Conservation (phyloP, 1,140 invertebrate genomes). For the Parapsyche elsis region DNA sequence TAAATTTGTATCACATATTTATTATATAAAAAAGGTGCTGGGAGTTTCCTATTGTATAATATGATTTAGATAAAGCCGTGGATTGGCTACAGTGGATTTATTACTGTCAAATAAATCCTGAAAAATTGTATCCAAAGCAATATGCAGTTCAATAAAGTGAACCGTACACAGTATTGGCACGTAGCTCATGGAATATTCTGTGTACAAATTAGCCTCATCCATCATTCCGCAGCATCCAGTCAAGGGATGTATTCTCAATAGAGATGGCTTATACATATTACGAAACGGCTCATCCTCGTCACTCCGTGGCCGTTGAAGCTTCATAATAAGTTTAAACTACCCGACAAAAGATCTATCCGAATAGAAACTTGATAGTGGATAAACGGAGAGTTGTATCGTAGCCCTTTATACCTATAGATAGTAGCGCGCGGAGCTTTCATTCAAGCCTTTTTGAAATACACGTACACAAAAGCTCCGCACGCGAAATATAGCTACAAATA, state of each 20-base stretch:
- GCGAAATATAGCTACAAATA: too few species aligned
- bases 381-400: background rate
- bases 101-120: too few species aligned
- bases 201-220: slow-evolving; percentile 22
- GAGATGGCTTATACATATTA: background rate
- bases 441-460: background rate
- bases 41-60: too few species aligned
- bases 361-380: slow-evolving; percentile 27
- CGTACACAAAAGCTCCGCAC: background rate
- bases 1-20: too few species aligned
- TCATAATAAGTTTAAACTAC: background rate
- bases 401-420: background rate
- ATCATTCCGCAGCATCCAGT: background rate
- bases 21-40: too few species aligned
- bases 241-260: background rate
- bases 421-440: background rate
- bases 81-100: too few species aligned
- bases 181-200: background rate
- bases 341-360: slow-evolving; percentile 11
- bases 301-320: background rate
- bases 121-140: too few species aligned
- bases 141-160: too few species aligned
- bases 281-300: background rate
- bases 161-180: too few species aligned
- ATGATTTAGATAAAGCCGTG: too few species aligned